These are phyloP conservation scores for Sebastes nivosus DNA, from an alignment of 2,797 vertebrate species.

Conservation along the genomic window DNA sequence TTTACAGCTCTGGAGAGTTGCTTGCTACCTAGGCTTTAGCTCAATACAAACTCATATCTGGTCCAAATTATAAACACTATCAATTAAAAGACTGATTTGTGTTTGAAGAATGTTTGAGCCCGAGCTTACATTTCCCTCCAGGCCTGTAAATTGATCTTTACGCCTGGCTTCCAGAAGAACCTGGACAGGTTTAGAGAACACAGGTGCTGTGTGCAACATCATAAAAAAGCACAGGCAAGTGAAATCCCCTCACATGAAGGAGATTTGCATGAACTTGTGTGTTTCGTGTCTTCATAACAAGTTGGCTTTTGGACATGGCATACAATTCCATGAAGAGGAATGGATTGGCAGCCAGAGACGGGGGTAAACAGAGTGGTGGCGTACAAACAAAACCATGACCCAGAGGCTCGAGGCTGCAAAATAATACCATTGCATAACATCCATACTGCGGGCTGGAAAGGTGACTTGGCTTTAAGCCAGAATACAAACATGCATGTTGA, in stretches of 20 bases:
- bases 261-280: slow-evolving; percentile 48
- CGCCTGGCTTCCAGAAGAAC: slow-evolving; percentile 17
- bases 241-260: slow-evolving; percentile 43
- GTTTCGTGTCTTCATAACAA: slow-evolving; percentile 45
- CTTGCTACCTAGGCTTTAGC: not conserved
- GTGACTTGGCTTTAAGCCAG: slow-evolving; percentile 46
- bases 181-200: slow-evolving; percentile 5
- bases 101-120: slow-evolving; percentile 9
- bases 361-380: slow-evolving; percentile 51
- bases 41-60: not conserved
- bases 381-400: slow-evolving; percentile 63
- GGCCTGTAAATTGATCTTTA: slow-evolving; percentile 42
- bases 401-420: slow-evolving; percentile 54
- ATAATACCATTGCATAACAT: slow-evolving; percentile 56
- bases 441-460: slow-evolving; percentile 41
- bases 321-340: slow-evolving; percentile 53
- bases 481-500: slow-evolving; percentile 64
- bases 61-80: slow-evolving; percentile 1
- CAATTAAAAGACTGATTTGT: not conserved
- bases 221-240: slow-evolving; percentile 42
- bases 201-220: not conserved
- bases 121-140: slow-evolving; percentile 19
- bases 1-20: slow-evolving; percentile 63
- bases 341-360: slow-evolving; percentile 65
- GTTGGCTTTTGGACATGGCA: slow-evolving; percentile 46